These are phyloP conservation scores for Drosophila leontia DNA, from an alignment of 1,140 invertebrate genomes.

Conservation along the genomic window DNA sequence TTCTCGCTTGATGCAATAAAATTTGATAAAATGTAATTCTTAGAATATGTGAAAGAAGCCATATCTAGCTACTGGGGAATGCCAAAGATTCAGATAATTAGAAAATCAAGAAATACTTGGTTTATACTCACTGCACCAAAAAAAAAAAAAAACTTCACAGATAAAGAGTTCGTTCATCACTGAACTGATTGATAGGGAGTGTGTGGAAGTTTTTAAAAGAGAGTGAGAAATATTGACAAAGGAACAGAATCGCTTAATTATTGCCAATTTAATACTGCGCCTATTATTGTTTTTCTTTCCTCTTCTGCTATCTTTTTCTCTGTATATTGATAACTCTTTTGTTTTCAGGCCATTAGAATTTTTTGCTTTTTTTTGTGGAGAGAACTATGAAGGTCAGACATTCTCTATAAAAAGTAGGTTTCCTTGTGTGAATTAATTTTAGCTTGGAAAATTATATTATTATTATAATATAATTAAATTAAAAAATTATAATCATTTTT, in stretches of 20 bases:
- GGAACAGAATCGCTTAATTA: constrained; percentile 4
- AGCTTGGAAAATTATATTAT: not conserved
- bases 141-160: constrained; percentile 7
- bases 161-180: constrained; percentile 1
- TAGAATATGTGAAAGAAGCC: not conserved
- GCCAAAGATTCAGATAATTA: constrained; percentile 13
- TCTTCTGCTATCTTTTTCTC: constrained; percentile 4
- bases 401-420: constrained; percentile 3
- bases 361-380: not conserved
- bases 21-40: constrained; percentile 9
- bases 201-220: not conserved
- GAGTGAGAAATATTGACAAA: not conserved
- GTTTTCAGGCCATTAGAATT: not conserved
- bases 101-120: constrained; percentile 1
- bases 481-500: too few relatives aligned
- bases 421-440: not conserved
- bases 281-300: constrained; percentile 20
- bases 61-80: constrained; percentile 3
- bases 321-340: constrained; percentile 27
- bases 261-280: constrained; percentile 25
- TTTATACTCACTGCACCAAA: not conserved
- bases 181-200: constrained; percentile 1
- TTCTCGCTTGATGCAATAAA: constrained; percentile 9
- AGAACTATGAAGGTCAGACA: not conserved
- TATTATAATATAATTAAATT: too few relatives aligned